A percentile compares a stretch with the other conserved stretches of the same genome.
Evolutionary conservation across 2,888 invertebrate genomes (phyloP).

Genomic region (Omphaloscelis lunosa): DNA sequence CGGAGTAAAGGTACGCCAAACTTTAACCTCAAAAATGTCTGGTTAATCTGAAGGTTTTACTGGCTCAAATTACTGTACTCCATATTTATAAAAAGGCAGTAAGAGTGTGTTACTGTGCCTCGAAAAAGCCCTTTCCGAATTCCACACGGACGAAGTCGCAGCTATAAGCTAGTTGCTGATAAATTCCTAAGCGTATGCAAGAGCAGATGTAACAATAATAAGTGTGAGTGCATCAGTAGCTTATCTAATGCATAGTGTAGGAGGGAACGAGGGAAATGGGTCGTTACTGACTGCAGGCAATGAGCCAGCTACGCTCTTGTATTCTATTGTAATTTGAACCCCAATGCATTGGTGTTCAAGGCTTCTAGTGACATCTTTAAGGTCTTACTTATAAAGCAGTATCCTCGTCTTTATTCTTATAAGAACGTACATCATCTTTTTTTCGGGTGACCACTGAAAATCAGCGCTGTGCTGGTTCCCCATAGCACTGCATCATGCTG

Average conservation of each 20-base stretch:
- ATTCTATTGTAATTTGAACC: conserved; percentile 57
- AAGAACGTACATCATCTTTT: too few species aligned
- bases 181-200: conserved; percentile 24
- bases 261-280: conserved; percentile 56
- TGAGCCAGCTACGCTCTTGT: conserved; percentile 43
- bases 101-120: not conserved
- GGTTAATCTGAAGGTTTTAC: not conserved
- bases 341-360: conserved; percentile 46
- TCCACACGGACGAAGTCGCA: too few species aligned
- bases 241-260: conserved; percentile 52
- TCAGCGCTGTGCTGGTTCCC: too few species aligned
- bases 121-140: not conserved
- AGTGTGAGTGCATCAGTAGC: conserved; percentile 46
- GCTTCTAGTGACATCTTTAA: not conserved
- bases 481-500: too few species aligned
- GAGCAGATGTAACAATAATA: conserved; percentile 31
- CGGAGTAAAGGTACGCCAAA: too few species aligned
- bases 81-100: not conserved
- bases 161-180: not conserved
- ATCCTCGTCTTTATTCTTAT: not conserved
- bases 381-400: not conserved
- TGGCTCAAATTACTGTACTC: not conserved
- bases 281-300: conserved; percentile 56
- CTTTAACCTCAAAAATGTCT: not conserved
- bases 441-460: too few species aligned